Evolutionary conservation across 2,797 vertebrate genomes (phyloP).

Genomic region (Cheirogaleus major): DNA sequence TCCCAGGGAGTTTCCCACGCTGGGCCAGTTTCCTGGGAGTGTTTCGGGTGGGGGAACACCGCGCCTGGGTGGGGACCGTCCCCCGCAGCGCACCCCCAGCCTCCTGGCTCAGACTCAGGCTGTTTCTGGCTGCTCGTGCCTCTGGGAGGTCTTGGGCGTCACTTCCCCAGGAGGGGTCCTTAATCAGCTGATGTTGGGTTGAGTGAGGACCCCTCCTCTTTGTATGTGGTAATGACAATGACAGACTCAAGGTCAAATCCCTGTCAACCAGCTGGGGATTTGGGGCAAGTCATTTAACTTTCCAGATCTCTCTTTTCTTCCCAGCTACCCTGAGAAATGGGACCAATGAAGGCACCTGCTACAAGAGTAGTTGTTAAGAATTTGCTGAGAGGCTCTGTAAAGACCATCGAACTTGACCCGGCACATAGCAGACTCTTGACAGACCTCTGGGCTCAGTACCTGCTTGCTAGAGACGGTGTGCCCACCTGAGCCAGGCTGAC

Average conservation of each 20-base stretch:
- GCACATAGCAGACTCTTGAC: neutral
- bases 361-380: neutral
- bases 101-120: neutral
- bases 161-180: neutral
- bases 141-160: neutral
- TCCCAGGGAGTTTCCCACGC: neutral
- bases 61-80: neutral
- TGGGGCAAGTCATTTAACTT: neutral
- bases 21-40: neutral
- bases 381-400: neutral
- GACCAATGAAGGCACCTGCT: neutral
- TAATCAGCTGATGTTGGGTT: no score
- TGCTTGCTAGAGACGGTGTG: rapidly evolving
- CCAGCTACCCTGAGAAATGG: neutral
- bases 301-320: neutral
- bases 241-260: neutral
- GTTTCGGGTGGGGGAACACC: neutral
- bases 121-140: neutral
- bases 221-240: neutral
- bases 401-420: neutral
- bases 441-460: neutral
- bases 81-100: no score
- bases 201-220: neutral
- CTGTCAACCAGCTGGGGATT: neutral
- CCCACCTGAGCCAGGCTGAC: neutral